Conservation (phyloP, 2,113 vertebrate species). For the Ictidomys tridecemlineatus region DNA sequence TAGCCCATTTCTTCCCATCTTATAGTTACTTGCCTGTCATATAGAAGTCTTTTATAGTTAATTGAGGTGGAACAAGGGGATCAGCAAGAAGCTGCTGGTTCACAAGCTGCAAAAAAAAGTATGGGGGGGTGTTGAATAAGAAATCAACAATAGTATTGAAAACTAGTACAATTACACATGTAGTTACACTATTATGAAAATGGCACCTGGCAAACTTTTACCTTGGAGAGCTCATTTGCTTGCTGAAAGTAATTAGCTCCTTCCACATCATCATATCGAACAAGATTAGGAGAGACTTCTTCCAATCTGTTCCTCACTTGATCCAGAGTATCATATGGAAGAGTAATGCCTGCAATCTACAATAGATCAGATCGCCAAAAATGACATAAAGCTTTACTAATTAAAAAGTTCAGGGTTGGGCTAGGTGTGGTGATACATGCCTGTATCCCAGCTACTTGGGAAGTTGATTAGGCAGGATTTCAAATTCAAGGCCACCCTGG, state of each 20-base stretch:
- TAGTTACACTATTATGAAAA: not conserved
- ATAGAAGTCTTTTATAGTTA: slow-evolving; percentile 97
- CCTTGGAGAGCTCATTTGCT: slow-evolving; percentile 95
- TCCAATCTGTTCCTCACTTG: slow-evolving; percentile 93
- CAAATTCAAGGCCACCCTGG: not conserved
- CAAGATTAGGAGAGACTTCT: slow-evolving; percentile 96
- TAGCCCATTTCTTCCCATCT: too few species aligned
- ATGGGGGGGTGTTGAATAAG: not conserved
- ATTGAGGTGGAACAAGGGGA: slow-evolving; percentile 96
- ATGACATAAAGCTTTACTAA: slow-evolving; percentile 21
- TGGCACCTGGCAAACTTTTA: slow-evolving; percentile 75
- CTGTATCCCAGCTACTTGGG: not conserved
- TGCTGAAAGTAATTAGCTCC: slow-evolving; percentile 98
- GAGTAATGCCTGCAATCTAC: slow-evolving; percentile 93
- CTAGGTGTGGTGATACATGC: not conserved
- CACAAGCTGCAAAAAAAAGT: slow-evolving; percentile 87
- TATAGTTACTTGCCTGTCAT: slow-evolving; percentile 95
- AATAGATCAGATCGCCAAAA: slow-evolving; percentile 22
- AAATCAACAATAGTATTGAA: not conserved
- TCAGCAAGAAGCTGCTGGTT: slow-evolving; percentile 93
- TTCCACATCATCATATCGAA: slow-evolving; percentile 96
- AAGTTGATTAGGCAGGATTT: not conserved
- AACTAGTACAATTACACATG: not conserved
- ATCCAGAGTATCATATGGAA: slow-evolving; percentile 95
- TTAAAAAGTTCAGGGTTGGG: slow-evolving; percentile 12